These are phyloP conservation scores for Lepisosteus oculatus DNA, from an alignment of 2,113 vertebrate species.

Conservation along the genomic window DNA sequence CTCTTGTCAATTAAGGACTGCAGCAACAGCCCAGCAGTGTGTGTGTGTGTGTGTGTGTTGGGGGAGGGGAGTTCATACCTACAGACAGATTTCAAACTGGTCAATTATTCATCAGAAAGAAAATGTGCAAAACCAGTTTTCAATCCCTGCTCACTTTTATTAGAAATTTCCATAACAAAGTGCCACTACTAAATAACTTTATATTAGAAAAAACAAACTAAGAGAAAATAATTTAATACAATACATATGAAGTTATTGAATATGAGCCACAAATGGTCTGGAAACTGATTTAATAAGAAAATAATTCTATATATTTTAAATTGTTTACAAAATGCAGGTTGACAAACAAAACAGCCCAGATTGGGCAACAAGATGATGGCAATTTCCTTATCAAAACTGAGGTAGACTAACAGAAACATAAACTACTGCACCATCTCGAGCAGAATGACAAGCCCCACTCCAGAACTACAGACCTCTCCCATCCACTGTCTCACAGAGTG, in stretches of 20 bases:
- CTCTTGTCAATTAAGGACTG: too few species aligned
- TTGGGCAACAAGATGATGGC: background rate
- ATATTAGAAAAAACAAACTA: constrained; percentile 35
- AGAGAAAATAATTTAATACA: constrained; percentile 59
- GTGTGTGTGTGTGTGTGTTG: background rate
- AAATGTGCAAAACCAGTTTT: too few species aligned
- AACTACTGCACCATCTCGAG: too few species aligned
- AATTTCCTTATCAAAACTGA: constrained; percentile 1
- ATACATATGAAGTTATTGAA: constrained; percentile 2
- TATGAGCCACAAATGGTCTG: constrained; percentile 39
- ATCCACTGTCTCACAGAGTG: too few species aligned
- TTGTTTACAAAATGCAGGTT: background rate
- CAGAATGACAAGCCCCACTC: too few species aligned
- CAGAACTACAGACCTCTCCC: too few species aligned
- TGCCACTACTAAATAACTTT: constrained; percentile 49
- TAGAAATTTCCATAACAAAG: constrained; percentile 49
- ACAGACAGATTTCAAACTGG: background rate
- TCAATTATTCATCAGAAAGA: too few species aligned
- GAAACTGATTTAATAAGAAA: background rate
- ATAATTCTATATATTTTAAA: background rate
- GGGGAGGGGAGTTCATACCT: background rate
- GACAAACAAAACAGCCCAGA: background rate
- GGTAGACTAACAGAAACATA: constrained; percentile 15
- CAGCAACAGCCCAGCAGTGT: background rate
- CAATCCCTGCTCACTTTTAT: constrained; percentile 46